Evolutionary conservation across 1,140 invertebrate species (phyloP), one percentile per base, ranked within the genome.

Genomic region (Hormaphis cornu): DNA sequence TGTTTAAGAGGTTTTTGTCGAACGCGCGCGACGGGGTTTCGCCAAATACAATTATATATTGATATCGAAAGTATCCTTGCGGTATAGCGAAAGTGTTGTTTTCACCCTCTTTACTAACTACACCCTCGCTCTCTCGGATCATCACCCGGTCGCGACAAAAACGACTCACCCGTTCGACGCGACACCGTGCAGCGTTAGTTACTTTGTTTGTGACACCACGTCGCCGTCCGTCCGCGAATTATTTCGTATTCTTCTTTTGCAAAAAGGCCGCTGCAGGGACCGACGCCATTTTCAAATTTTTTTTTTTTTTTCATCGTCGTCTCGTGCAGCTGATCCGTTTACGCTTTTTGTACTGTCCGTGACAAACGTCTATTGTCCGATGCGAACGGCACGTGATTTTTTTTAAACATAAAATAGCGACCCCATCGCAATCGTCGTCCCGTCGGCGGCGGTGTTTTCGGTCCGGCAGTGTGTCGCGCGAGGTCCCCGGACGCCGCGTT

Each of bases 321-420:
- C 5, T 6, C 3, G 54, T 24, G 54, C 54, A 58, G 54, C 37
- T 58, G 54, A 9, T 33, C 20, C 4, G 18, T 58, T 20, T 4
- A 20, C 54, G n/a, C 54, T 37, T 20, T 56, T 24, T 24, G n/a
- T 18, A 14, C 8, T 20, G 56, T 7, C 26, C 40, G 18, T 46
- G 44, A 66, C 61, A 66, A 66, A 66, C 48, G 14, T 35, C 61
- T 35, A 22, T 66, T 66, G 61, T 66, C 22, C 54, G 5, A 35
- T 3, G 10, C 16, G 18, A 53, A 53, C 50, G 26, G 7, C n/a
- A 18, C 18, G 18, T 56, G 18, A 14, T 37, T 33, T 37, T 18
- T 59, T 28, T 18, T 28, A 46, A 7, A 48, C 50, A 35, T n/a
- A 26, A 28, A n/a, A 9, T 18, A n/a, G 4, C 14, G 1, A 58